A percentile compares a stretch with the other conserved stretches of the same genome.
Evolutionary conservation across 2,888 invertebrate species (phyloP).

Genomic region (Parnassius mnemosyne): DNA sequence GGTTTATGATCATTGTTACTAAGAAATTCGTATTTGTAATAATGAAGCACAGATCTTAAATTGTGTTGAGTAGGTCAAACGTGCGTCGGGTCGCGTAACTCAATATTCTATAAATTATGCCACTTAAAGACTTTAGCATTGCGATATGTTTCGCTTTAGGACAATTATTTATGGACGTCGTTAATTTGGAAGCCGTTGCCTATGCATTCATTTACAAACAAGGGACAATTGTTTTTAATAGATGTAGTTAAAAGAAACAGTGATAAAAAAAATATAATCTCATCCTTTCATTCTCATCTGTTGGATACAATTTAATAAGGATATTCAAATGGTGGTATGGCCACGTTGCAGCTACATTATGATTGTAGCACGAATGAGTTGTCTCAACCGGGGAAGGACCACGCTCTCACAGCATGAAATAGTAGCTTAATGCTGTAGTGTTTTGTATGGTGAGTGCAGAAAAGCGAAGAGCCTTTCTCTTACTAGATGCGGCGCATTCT

Average conservation of each 20-base stretch:
- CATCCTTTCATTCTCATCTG: no score
- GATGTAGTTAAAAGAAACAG: neutral
- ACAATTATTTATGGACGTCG: slow-evolving; percentile 18
- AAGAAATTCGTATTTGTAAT: slow-evolving; percentile 4
- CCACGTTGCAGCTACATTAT: no score
- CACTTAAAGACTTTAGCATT: slow-evolving; percentile 10
- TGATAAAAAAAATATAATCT: neutral
- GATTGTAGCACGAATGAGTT: no score
- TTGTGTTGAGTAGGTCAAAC: slow-evolving; percentile 21
- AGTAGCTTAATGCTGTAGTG: no score
- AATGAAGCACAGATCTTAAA: neutral
- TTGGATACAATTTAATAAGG: no score
- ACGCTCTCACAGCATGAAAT: no score
- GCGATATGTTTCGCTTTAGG: slow-evolving; percentile 10
- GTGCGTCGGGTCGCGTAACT: slow-evolving; percentile 13
- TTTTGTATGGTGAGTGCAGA: no score
- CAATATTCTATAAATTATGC: slow-evolving; percentile 20
- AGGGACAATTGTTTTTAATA: slow-evolving; percentile 5
- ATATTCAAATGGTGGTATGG: no score
- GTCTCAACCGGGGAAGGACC: no score
- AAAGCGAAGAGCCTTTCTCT: no score
- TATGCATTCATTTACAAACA: slow-evolving; percentile 16
- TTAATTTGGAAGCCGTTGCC: slow-evolving; percentile 17
- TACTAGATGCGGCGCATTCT: no score
- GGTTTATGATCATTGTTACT: slow-evolving; percentile 20